Evolutionary conservation across 2,797 vertebrate species (phyloP).

Genomic region (Ataeniobius toweri): DNA sequence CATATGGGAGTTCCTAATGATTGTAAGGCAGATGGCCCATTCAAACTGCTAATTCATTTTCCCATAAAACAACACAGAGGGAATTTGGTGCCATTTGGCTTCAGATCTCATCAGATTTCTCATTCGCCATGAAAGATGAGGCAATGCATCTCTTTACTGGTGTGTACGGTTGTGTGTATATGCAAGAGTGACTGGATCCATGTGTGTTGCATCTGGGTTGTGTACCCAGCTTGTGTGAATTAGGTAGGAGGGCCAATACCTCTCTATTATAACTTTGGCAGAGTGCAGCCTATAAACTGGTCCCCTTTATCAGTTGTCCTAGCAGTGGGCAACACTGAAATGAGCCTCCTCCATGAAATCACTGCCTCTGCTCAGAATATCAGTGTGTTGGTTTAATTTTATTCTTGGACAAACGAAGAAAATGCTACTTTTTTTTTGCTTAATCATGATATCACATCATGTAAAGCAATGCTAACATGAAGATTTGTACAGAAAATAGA

Average conservation of each 20-base stretch:
- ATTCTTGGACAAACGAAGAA: conserved; percentile 47
- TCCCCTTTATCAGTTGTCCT: conserved; percentile 69
- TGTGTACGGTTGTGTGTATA: background rate
- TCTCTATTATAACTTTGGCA: conserved; percentile 76
- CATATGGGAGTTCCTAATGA: conserved; percentile 73
- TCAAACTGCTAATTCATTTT: conserved; percentile 80
- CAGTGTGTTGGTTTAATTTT: conserved; percentile 49
- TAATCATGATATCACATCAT: conserved; percentile 9
- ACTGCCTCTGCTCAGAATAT: conserved; percentile 37
- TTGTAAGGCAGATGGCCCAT: conserved; percentile 79
- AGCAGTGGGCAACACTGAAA: conserved; percentile 57
- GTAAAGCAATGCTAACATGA: background rate
- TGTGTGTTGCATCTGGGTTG: conserved; percentile 45
- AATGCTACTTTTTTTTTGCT: conserved; percentile 29
- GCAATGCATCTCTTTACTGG: conserved; percentile 14
- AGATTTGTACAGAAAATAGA: background rate
- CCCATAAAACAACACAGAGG: conserved; percentile 76
- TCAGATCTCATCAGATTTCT: conserved; percentile 61
- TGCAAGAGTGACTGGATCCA: conserved; percentile 13
- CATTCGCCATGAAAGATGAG: conserved; percentile 65
- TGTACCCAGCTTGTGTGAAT: conserved; percentile 50
- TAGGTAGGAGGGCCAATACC: conserved; percentile 56
- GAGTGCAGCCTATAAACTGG: conserved; percentile 59
- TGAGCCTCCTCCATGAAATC: conserved; percentile 41
- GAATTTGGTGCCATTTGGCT: conserved; percentile 75